These are phyloP conservation scores for Drosophila bipectinata DNA, from an alignment of 1,140 invertebrate species.

Conservation along the genomic window DNA sequence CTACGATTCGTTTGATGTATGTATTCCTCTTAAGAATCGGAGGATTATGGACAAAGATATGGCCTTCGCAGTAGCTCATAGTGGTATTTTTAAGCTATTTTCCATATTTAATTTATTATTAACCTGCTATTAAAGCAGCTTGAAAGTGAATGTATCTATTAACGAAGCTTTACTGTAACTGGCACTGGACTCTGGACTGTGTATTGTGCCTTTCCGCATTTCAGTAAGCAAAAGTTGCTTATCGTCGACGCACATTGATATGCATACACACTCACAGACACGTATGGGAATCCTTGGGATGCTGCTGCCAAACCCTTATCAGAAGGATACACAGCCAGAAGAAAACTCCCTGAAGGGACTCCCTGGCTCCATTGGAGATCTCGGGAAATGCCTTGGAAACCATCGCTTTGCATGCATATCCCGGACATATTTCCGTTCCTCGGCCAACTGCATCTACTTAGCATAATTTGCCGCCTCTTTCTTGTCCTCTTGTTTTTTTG, in stretches of 20 bases:
- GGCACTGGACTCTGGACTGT: background rate
- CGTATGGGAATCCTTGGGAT: conserved; percentile 44
- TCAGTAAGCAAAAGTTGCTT: conserved; percentile 39
- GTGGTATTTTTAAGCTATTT: no score
- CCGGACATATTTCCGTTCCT: conserved; percentile 22
- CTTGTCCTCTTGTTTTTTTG: conserved; percentile 17
- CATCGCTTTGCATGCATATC: conserved; percentile 62
- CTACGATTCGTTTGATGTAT: no score
- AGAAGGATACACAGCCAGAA: conserved; percentile 22
- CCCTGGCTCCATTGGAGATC: background rate
- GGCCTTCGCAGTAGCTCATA: no score
- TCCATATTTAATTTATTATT: no score
- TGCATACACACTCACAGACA: conserved; percentile 37
- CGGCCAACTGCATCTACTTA: conserved; percentile 74
- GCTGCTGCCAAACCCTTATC: conserved; percentile 67
- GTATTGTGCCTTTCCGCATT: conserved; percentile 19
- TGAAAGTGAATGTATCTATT: no score
- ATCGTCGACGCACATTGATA: conserved; percentile 59
- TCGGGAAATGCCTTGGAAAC: conserved; percentile 31
- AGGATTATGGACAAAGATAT: no score
- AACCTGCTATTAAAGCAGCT: no score
- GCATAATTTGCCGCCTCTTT: conserved; percentile 71
- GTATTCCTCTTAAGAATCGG: no score
- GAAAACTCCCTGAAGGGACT: conserved; percentile 6
- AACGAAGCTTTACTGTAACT: conserved; percentile 10